phyloP scores from a whole-genome alignment of 2,797 vertebrate species.

The Helostoma temminkii region DNA sequence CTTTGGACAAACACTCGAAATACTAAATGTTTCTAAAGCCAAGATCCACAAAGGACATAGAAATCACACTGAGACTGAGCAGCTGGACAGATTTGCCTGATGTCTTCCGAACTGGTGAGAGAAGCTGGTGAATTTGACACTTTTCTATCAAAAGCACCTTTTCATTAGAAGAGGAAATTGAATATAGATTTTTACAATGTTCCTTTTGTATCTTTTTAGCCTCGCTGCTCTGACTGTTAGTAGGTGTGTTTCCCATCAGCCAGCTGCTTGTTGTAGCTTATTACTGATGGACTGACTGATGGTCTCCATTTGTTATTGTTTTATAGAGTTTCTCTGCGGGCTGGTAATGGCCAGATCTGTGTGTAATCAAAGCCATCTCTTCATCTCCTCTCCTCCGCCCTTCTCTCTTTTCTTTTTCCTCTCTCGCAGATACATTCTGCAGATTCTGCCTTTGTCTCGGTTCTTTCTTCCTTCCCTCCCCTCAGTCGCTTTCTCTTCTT shows the following conservation, averaged over 20 bases:
- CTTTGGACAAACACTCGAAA: background rate
- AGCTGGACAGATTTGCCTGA: slow-evolving; percentile 7
- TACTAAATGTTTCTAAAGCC: background rate
- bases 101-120: background rate
- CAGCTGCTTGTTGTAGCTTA: slow-evolving; percentile 50
- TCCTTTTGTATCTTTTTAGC: slow-evolving; percentile 36
- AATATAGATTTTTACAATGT: slow-evolving; percentile 35
- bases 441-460: slow-evolving; percentile 23
- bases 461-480: slow-evolving; percentile 10
- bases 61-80: background rate
- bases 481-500: slow-evolving; percentile 25
- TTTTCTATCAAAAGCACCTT: slow-evolving; percentile 41
- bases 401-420: background rate
- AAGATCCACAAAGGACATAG: slow-evolving; percentile 19
- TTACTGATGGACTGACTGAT: slow-evolving; percentile 60
- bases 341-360: slow-evolving; percentile 58
- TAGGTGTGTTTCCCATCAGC: slow-evolving; percentile 64
- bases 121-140: background rate
- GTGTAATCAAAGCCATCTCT: slow-evolving; percentile 55
- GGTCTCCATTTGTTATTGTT: slow-evolving; percentile 70
- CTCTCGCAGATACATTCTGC: slow-evolving; percentile 41
- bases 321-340: slow-evolving; percentile 47
- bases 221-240: slow-evolving; percentile 8
- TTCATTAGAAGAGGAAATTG: slow-evolving; percentile 44
- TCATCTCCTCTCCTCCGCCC: slow-evolving; percentile 5